These are phyloP conservation scores for Bolinopsis microptera DNA, from an alignment of 37 sponge, comb jelly and placozoan genomes.

Conservation along the genomic window DNA sequence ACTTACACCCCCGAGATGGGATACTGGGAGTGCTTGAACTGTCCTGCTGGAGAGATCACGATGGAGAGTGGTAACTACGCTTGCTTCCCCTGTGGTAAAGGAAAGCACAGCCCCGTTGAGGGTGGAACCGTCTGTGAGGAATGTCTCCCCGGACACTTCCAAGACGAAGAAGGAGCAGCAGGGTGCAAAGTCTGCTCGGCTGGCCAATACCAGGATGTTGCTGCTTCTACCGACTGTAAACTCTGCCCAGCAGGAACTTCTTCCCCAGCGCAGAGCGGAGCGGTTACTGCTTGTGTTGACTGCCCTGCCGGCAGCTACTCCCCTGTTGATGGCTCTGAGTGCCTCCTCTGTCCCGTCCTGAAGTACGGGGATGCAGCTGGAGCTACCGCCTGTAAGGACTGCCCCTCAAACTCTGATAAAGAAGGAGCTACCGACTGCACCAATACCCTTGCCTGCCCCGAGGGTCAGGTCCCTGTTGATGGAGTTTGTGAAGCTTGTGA, in stretches of 20 bases:
- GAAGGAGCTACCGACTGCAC: too few relatives aligned
- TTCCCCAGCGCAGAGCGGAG: neutral
- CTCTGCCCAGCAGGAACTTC: constrained; percentile 5
- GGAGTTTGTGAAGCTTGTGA: too few relatives aligned
- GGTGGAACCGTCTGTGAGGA: constrained; percentile 15
- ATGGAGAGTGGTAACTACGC: neutral
- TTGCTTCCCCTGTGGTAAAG: neutral
- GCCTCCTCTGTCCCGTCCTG: neutral
- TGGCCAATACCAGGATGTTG: neutral
- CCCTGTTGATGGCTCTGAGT: neutral
- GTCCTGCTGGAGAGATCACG: neutral
- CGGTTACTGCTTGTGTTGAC: neutral
- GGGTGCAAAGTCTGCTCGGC: constrained; percentile 6
- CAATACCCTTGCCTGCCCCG: too few relatives aligned
- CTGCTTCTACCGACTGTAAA: neutral
- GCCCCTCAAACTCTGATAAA: neutral
- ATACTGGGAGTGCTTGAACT: constrained; percentile 12
- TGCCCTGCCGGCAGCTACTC: neutral
- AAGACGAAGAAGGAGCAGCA: constrained; percentile 13
- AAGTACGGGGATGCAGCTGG: too few relatives aligned
- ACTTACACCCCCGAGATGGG: constrained; percentile 2
- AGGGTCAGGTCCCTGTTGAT: too few relatives aligned
- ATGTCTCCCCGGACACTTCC: neutral
- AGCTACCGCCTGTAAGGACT: too few relatives aligned
- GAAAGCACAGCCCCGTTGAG: neutral